Evolutionary conservation across 2,888 invertebrate species (phyloP), one percentile per base, ranked within the genome.

Genomic region (Hemicrepidius hirtus): DNA sequence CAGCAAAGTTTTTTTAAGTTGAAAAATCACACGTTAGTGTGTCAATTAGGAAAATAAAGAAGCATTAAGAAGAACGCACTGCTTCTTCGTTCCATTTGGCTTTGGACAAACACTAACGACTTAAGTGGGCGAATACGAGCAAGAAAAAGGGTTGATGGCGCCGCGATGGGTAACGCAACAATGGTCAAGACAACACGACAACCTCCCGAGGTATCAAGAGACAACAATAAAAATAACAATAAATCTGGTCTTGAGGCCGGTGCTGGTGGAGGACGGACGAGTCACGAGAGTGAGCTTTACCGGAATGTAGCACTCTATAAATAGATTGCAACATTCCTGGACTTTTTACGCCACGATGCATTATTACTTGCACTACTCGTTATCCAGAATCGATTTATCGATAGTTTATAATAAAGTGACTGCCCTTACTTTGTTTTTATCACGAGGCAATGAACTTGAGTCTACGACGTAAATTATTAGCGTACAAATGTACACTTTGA

Each of bases 241-340:
- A 73, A 73, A 73, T 68, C 73, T 65, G 64, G 44, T 73, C 73
- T 73, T 65, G 60, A 64, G 68, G 65, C 40, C 63, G 68, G 63
- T 64, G 40, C 44, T 66, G 32, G 68, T 69, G 64, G 75, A 78
- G 78, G 79, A 78, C 74, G 78, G 71, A 71, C 76, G 44, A 74
- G 79, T 80, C 80, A 80, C 80, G 80, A 78, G 68, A 77, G 63
- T 73, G 77, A 77, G 71, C 78, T 72, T 77, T 76, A 78, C 77
- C 76, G 78, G 79, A 78, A 80, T 78, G 78, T 73, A 74, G 74
- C 70, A 72, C 72, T 74, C 76, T 77, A 79, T 77, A 78, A 77
- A 79, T 77, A 78, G 77, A 79, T 53, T 68, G 67, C 69, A 62
- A 57, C 66, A 68, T 72, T 71, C 68, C 57, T 59, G 20, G 37